A percentile compares a stretch with the other conserved stretches of the same genome.
Conservation (phyloP, 1,140 invertebrate genomes). For the Diachasmimorpha longicaudata region DNA sequence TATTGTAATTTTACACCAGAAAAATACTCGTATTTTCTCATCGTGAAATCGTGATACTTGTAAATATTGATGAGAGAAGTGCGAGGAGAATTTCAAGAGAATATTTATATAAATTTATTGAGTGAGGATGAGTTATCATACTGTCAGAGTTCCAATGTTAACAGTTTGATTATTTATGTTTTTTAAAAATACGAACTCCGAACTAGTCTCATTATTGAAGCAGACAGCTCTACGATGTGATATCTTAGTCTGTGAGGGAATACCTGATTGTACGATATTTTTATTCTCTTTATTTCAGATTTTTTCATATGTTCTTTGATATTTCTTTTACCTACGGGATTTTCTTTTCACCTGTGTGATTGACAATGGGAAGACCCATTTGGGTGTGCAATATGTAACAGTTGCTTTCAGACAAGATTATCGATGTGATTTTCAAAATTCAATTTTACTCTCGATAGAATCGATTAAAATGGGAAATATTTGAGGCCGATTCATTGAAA, state of each 20-base stretch:
- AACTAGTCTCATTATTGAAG: constrained; percentile 51
- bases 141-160: background rate
- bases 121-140: background rate
- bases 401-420: background rate
- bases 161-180: background rate
- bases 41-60: constrained; percentile 26
- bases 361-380: background rate
- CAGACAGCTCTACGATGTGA: constrained; percentile 53
- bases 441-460: background rate
- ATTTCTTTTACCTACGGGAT: background rate
- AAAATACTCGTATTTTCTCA: constrained; percentile 10
- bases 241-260: constrained; percentile 39
- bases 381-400: background rate
- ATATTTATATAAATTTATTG: background rate
- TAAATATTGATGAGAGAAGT: constrained; percentile 14
- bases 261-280: constrained; percentile 18
- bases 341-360: background rate
- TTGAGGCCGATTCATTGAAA: background rate
- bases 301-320: background rate
- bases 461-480: background rate
- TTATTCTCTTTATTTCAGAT: constrained; percentile 30
- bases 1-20: background rate
- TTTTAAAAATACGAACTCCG: background rate
- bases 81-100: background rate
- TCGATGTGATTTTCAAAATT: background rate